A percentile compares a stretch with the other conserved stretches of the same genome.
Conservation (phyloP, 2,797 vertebrate genomes). For the Falco columbarius region DNA sequence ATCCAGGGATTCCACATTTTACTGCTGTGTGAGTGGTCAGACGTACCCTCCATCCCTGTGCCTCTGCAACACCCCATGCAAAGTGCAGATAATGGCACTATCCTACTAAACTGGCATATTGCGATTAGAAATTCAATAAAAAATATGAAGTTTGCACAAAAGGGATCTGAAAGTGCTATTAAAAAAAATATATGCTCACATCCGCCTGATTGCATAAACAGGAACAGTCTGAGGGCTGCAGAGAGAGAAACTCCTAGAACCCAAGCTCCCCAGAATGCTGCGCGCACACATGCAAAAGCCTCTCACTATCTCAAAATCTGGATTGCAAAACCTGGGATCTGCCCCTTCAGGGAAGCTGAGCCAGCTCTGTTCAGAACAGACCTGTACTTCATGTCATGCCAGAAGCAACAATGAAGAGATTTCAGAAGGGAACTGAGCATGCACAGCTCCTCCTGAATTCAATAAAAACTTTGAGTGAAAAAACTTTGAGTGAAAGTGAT, state of each 20-base stretch:
- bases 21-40: background rate
- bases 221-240: background rate
- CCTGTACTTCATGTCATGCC: background rate
- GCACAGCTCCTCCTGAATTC: background rate
- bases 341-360: background rate
- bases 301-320: background rate
- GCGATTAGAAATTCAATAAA: background rate
- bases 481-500: background rate
- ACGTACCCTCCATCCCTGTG: background rate
- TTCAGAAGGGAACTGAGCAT: background rate
- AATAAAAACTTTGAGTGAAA: background rate
- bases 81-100: background rate
- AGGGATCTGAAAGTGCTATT: background rate
- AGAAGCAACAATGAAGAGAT: background rate
- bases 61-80: background rate
- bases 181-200: background rate
- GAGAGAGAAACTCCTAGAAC: background rate
- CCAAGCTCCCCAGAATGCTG: rapidly evolving
- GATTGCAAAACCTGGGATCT: background rate
- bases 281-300: background rate
- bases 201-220: background rate
- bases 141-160: background rate
- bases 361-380: background rate
- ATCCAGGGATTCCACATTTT: background rate
- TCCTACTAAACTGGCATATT: background rate